Evolutionary conservation across 2,888 invertebrate species (phyloP).

Genomic region (Cantharis rustica): DNA sequence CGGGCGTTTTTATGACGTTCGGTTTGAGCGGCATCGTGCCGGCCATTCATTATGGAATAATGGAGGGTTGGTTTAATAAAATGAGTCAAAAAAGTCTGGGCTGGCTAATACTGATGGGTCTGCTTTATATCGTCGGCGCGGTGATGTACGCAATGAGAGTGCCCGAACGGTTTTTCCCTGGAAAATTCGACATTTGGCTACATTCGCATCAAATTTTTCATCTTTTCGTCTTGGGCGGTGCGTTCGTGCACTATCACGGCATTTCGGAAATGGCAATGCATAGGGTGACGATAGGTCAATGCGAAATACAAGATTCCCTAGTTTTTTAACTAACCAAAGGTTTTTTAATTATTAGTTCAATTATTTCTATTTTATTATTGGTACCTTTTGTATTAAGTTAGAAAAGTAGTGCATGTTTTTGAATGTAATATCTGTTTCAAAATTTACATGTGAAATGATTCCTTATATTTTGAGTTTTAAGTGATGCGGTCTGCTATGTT

Average conservation of each 20-base stretch:
- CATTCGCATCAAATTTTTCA: constrained; percentile 99
- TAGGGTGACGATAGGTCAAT: constrained; percentile 85
- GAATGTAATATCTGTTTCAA: background rate
- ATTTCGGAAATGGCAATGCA: constrained; percentile 97
- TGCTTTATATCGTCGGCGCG: constrained; percentile 94
- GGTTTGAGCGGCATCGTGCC: constrained; percentile 97
- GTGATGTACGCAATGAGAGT: constrained; percentile 94
- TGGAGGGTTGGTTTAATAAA: constrained; percentile 94
- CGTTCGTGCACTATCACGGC: constrained; percentile 98
- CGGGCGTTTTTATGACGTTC: constrained; percentile 95
- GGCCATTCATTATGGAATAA: constrained; percentile 92
- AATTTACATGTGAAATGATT: background rate
- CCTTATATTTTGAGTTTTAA: background rate
- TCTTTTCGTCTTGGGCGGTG: constrained; percentile 96
- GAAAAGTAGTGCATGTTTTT: background rate
- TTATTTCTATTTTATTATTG: background rate
- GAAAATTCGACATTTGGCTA: constrained; percentile 97
- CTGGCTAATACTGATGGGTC: constrained; percentile 55
- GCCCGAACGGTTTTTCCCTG: constrained; percentile 97
- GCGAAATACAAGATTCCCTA: constrained; percentile 58
- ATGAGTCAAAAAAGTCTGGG: constrained; percentile 89
- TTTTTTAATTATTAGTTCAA: background rate
- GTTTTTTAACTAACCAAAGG: constrained; percentile 42
- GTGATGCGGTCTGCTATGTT: background rate
- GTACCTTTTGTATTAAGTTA: background rate